Evolutionary conservation across 2,888 invertebrate genomes (phyloP).

Genomic region (Chrysomela aeneicollis): DNA sequence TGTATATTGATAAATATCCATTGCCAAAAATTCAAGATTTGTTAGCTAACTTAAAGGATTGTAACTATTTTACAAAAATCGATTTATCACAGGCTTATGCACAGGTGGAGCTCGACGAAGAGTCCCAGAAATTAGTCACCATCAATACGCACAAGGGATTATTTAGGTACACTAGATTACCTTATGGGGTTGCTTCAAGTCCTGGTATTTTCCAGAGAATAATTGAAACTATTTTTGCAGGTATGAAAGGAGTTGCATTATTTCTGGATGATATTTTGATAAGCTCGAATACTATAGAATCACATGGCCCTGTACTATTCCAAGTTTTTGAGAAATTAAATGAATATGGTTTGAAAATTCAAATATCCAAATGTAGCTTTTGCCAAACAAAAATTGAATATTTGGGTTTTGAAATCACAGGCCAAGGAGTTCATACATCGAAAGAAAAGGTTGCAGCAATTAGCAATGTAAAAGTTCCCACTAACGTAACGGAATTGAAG

Average conservation of each 20-base stretch:
- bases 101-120: conserved; percentile 27
- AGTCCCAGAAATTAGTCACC: conserved; percentile 26
- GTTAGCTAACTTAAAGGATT: conserved; percentile 23
- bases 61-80: conserved; percentile 29
- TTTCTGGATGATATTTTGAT: conserved; percentile 32
- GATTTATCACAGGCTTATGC: conserved; percentile 38
- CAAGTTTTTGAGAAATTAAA: conserved; percentile 29
- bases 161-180: conserved; percentile 30
- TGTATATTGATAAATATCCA: conserved; percentile 32
- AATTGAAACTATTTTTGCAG: conserved; percentile 33
- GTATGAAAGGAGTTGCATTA: conserved; percentile 22
- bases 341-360: conserved; percentile 30
- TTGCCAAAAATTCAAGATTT: conserved; percentile 35
- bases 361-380: conserved; percentile 36
- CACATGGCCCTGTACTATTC: conserved; percentile 7
- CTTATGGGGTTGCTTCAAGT: conserved; percentile 33
- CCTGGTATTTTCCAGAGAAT: conserved; percentile 35
- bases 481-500: conserved; percentile 31
- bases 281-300: conserved; percentile 11
- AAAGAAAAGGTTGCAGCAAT: conserved; percentile 36
- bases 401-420: conserved; percentile 34
- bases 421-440: conserved; percentile 29
- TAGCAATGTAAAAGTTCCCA: conserved; percentile 24
- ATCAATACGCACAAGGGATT: conserved; percentile 36
- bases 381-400: conserved; percentile 33